These are phyloP conservation scores for Cladorhizidae sp. DNA, from an alignment of 37 sponge, comb jelly and placozoan genomes.

Conservation along the genomic window DNA sequence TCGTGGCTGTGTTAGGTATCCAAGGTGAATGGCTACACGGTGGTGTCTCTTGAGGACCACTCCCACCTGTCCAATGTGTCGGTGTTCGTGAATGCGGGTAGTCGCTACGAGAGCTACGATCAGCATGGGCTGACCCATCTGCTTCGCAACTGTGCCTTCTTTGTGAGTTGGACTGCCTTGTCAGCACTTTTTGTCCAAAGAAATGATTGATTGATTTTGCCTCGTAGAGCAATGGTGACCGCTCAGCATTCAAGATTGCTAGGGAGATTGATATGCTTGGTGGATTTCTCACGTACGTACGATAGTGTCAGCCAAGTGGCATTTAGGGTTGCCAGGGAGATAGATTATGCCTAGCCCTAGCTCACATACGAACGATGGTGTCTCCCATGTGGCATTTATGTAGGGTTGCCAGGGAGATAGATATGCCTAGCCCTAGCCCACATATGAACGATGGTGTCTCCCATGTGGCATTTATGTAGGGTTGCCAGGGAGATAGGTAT, in stretches of 20 bases:
- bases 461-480: too few relatives aligned
- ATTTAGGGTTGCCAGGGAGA: too few relatives aligned
- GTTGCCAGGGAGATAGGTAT: too few relatives aligned
- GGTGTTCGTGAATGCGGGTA: slow-evolving; percentile 76
- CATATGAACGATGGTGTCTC: too few relatives aligned
- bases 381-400: too few relatives aligned
- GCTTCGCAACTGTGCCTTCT: slow-evolving; percentile 74
- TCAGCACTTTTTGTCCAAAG: neutral
- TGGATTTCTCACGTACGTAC: slow-evolving; percentile 44
- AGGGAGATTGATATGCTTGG: slow-evolving; percentile 76
- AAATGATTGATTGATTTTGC: too few relatives aligned
- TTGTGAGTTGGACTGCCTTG: slow-evolving; percentile 32
- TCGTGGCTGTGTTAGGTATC: slow-evolving; percentile 54
- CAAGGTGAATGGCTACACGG: slow-evolving; percentile 74
- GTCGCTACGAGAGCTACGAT: slow-evolving; percentile 71
- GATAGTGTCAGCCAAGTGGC: too few relatives aligned
- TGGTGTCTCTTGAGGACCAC: slow-evolving; percentile 73
- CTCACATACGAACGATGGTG: too few relatives aligned
- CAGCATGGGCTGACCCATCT: slow-evolving; percentile 82
- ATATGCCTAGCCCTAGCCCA: too few relatives aligned
- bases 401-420: too few relatives aligned
- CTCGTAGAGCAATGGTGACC: slow-evolving; percentile 50
- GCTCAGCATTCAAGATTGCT: slow-evolving; percentile 57
- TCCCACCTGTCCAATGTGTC: slow-evolving; percentile 36
- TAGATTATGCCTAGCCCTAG: too few relatives aligned